Base-by-base conservation (phyloP, 2,113 vertebrate species). In the Corythoichthys intestinalis region DNA sequence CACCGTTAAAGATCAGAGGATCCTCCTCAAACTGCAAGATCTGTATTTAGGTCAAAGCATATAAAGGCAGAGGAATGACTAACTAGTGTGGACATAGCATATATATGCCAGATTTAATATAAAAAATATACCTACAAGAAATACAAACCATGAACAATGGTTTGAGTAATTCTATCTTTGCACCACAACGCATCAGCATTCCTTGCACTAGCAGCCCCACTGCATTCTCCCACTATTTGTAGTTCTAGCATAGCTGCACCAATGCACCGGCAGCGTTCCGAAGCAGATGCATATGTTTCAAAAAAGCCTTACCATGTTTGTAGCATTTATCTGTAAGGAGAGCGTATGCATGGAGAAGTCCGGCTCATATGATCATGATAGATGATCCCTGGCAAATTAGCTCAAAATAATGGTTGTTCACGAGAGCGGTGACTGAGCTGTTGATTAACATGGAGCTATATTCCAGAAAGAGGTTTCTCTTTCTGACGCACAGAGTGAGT, bases 311-410 rank as follows among this genome's bases (percentile, higher is more conserved):
- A 91, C 89, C 89, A 91, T 91, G 82, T 91, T 89, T 74, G 88
- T 87, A 71, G 64, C 83, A 82, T 89, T 82, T 34, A 88, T 82
- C 76, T 88, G 87, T 75, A 86, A 86, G 72, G 80, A 84, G 75
- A 91, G 82, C 37, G 87, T 85, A 89, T 89, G 82, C 89, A 91
- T 91, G 88, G 86, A 85, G 85, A 86, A 84, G 75, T 85, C 85
- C 81, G 71, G 80, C 17, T 89, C 87, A 89, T 77, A 79, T 72
- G 73, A 81, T 80, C 88, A 91, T 87, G 74, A 81, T 85, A 84
- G 78, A 57, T 15, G 75, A 88, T 88, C 72, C 77, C 77, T 53
- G 72, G 39, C 76, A 68, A 79, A 79, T 66, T 0, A 54, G 69
- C 50, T 1, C 50, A 78, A 59, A 41, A 58, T 41, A 70, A 28